Percentiles rank a stretch among this genome's conserved stretches.
phyloP scores from a whole-genome alignment of 2,113 vertebrate genomes.

The Dicrurus megarhynchus region DNA sequence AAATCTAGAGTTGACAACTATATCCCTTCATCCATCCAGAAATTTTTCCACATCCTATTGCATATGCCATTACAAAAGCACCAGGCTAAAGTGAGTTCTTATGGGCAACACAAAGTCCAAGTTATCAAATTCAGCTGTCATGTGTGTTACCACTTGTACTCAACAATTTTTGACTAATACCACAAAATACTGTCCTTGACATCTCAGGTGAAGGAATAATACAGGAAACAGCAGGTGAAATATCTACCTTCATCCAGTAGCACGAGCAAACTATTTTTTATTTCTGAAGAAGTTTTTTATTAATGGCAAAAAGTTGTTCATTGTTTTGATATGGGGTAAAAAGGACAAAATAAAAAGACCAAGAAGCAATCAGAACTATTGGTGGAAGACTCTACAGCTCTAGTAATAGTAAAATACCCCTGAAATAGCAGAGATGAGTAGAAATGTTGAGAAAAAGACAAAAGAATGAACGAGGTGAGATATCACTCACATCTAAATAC shows the following conservation, averaged over 20 bases:
- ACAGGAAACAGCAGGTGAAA: not conserved
- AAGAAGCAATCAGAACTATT: not conserved
- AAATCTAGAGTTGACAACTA: not conserved
- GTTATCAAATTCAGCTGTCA: not conserved
- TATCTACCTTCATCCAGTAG: not conserved
- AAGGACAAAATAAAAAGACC: not conserved
- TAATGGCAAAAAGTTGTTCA: not conserved
- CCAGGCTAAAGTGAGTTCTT: not conserved
- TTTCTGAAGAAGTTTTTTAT: not conserved
- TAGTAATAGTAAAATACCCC: not conserved
- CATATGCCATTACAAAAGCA: not conserved
- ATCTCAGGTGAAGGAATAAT: not conserved
- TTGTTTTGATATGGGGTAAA: not conserved
- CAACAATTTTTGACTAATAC: not conserved
- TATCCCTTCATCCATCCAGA: not conserved
- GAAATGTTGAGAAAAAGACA: not conserved
- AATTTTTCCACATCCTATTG: not conserved
- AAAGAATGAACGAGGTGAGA: not conserved
- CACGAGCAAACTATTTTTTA: not conserved
- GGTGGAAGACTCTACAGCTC: not conserved
- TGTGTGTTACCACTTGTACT: not conserved
- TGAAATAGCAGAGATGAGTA: not conserved
- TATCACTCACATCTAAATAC: not conserved
- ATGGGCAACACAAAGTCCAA: rapidly evolving
- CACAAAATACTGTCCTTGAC: not conserved